A percentile compares a stretch with the other conserved stretches of the same genome.
Conservation (phyloP, 2,113 vertebrate species). For the Oncorhynchus mykiss region DNA sequence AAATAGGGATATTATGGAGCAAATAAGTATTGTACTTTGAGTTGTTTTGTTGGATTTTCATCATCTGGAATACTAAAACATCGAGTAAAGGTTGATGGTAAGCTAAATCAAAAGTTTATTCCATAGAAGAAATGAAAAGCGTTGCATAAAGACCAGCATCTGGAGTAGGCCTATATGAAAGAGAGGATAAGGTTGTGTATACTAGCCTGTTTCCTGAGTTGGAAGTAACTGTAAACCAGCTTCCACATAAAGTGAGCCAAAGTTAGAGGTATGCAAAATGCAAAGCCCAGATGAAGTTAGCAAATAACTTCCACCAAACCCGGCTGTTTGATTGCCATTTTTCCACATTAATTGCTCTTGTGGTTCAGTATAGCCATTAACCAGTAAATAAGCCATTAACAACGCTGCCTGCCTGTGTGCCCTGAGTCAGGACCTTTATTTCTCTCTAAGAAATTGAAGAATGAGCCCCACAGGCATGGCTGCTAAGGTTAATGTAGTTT, state of each 20-base stretch:
- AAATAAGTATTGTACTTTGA: no score
- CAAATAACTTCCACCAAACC: no score
- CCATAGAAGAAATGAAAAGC: conserved; percentile 16
- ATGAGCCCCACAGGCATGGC: conserved; percentile 65
- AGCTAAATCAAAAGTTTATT: no score
- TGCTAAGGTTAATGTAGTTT: conserved; percentile 72
- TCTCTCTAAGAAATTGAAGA: conserved; percentile 72
- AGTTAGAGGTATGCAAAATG: no score
- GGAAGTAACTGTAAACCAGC: no score
- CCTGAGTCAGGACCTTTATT: conserved; percentile 70
- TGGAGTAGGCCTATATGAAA: conserved; percentile 21
- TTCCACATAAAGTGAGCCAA: no score
- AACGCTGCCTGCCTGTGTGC: conserved; percentile 63
- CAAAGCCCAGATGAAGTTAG: no score
- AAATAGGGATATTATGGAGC: no score
- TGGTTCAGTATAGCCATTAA: conserved; percentile 71
- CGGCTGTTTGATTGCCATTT: conserved; percentile 42
- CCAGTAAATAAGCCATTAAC: conserved; percentile 79
- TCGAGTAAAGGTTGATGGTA: conserved; percentile 19
- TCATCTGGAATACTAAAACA: conserved; percentile 3
- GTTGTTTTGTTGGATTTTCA: no score
- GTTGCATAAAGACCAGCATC: conserved; percentile 21
- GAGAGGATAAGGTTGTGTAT: no score
- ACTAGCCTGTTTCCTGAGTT: no score
- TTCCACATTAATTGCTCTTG: conserved; percentile 75